phyloP scores from a whole-genome alignment of 2,113 vertebrate species.

The Oreochromis aureus region DNA sequence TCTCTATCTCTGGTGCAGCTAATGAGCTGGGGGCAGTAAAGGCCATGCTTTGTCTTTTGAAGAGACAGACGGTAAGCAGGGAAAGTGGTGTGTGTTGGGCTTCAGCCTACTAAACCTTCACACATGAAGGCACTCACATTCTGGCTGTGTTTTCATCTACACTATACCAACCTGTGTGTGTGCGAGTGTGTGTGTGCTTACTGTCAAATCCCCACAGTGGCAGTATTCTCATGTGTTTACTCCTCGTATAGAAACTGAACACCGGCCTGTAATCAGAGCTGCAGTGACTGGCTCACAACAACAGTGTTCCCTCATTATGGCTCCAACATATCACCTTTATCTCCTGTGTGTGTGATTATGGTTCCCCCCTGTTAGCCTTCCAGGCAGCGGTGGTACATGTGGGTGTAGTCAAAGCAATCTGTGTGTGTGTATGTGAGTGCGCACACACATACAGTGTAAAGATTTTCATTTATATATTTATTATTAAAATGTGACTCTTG shows the following conservation, averaged over 20 bases:
- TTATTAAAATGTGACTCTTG: background rate
- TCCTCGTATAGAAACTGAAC: constrained; percentile 59
- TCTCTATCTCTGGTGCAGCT: too few relatives aligned
- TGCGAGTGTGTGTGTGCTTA: background rate
- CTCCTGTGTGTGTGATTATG: constrained; percentile 43
- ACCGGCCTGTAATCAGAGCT: constrained; percentile 66
- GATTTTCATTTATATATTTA: background rate
- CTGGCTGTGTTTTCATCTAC: constrained; percentile 19
- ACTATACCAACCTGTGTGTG: background rate
- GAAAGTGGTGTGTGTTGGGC: constrained; percentile 44
- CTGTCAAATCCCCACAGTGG: constrained; percentile 9
- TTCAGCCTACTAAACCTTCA: constrained; percentile 51
- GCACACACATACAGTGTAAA: background rate
- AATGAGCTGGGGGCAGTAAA: constrained; percentile 49
- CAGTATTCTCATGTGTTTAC: constrained; percentile 49
- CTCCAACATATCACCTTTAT: constrained; percentile 51
- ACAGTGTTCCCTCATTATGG: constrained; percentile 63
- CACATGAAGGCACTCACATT: constrained; percentile 27
- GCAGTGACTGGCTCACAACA: constrained; percentile 61
- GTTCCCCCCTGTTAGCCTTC: background rate
- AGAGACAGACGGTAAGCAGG: constrained; percentile 59
- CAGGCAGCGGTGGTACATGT: constrained; percentile 2
- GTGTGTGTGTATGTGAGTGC: background rate
- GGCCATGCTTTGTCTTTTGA: constrained; percentile 32
- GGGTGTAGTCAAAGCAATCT: constrained; percentile 1